A percentile compares a stretch with the other conserved stretches of the same genome.
phyloP scores from a whole-genome alignment of 2,113 vertebrate genomes.

The Telmatochromis sp. region DNA sequence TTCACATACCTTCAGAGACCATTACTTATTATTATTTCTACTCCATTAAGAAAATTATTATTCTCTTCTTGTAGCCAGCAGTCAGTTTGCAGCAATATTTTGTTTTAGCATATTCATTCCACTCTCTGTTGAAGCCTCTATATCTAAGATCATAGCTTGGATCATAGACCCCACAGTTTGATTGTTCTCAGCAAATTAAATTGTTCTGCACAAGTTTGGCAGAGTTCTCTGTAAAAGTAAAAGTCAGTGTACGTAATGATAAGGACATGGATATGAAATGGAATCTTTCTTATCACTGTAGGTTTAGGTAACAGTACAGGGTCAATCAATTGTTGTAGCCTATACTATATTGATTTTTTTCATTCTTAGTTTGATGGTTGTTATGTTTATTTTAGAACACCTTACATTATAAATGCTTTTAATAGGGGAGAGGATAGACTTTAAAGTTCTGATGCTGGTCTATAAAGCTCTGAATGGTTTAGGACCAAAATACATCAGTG shows the following conservation, averaged over 20 bases:
- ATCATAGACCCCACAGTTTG: not conserved
- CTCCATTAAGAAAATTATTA: not conserved
- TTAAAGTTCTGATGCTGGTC: too few species aligned
- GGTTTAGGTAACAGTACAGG: not conserved
- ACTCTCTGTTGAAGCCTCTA: rapidly evolving
- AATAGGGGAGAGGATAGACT: not conserved
- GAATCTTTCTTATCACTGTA: not conserved
- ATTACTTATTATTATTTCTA: not conserved
- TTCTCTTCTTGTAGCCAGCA: not conserved
- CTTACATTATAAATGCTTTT: not conserved
- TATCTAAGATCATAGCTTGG: not conserved
- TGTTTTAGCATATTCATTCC: not conserved
- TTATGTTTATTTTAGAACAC: not conserved
- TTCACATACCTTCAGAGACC: not conserved
- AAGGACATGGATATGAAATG: not conserved
- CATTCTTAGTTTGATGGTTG: not conserved
- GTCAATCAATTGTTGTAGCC: not conserved
- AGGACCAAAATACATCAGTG: too few species aligned
- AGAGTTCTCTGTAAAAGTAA: rapidly evolving
- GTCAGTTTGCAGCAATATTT: not conserved
- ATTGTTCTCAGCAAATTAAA: not conserved
- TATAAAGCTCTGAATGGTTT: too few species aligned
- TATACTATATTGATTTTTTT: not conserved
- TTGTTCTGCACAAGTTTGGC: not conserved
- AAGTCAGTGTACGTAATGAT: not conserved